These are phyloP conservation scores for Fundulus diaphanus DNA, from an alignment of 2,797 vertebrate genomes.

Conservation along the genomic window DNA sequence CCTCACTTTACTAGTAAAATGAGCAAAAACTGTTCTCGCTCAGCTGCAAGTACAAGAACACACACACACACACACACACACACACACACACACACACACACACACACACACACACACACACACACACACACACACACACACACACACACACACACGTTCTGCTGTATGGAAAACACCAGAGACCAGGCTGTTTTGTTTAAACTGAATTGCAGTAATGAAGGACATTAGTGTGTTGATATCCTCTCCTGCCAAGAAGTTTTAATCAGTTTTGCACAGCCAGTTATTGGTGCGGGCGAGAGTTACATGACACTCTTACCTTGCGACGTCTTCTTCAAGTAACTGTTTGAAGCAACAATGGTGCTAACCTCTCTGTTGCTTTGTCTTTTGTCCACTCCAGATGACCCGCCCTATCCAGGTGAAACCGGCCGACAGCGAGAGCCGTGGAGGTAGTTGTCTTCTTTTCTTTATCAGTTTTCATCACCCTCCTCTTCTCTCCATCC, in stretches of 20 bases:
- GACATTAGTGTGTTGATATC: conserved; percentile 33
- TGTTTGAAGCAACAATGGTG: conserved; percentile 32
- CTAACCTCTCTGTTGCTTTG: conserved; percentile 69
- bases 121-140: background rate
- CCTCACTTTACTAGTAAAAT: too few species aligned
- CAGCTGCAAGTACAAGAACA: too few species aligned
- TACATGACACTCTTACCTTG: conserved; percentile 51
- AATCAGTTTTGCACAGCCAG: conserved; percentile 47
- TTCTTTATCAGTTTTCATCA: conserved; percentile 76
- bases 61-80: background rate
- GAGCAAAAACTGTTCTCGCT: too few species aligned
- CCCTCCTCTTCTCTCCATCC: conserved; percentile 40
- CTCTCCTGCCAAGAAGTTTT: conserved; percentile 36
- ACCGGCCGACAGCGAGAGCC: conserved; percentile 97
- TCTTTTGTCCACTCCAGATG: conserved; percentile 87
- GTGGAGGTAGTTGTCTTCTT: conserved; percentile 97
- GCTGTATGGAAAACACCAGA: conserved; percentile 25
- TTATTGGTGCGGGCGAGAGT: conserved; percentile 48
- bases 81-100: background rate
- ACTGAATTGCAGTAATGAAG: background rate
- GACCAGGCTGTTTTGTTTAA: background rate
- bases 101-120: too few species aligned
- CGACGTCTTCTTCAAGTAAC: conserved; percentile 48
- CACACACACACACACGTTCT: conserved; percentile 6
- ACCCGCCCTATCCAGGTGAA: conserved; percentile 99